These are phyloP conservation scores for Meleagris gallopavo DNA, from an alignment of 2,113 vertebrate species.

Conservation along the genomic window DNA sequence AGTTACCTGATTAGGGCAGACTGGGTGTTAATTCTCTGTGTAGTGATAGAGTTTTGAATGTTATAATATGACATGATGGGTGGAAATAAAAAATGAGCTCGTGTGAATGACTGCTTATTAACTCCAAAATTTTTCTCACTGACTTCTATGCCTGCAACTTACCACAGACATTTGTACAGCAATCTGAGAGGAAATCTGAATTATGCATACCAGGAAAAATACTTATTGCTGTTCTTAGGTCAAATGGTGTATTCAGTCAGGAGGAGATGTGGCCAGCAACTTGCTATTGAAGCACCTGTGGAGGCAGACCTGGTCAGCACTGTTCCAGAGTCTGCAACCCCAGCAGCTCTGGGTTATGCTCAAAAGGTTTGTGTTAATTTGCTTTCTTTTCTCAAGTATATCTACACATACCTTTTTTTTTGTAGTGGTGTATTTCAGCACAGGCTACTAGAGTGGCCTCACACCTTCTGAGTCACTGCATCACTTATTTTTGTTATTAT, in stretches of 20 bases:
- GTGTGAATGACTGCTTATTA: not conserved
- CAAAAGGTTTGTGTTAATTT: slow-evolving; percentile 80
- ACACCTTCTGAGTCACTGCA: not conserved
- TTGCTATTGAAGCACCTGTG: slow-evolving; percentile 93
- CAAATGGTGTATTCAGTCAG: slow-evolving; percentile 99
- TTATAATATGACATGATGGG: not conserved
- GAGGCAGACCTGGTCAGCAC: slow-evolving; percentile 97
- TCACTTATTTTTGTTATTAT: not conserved
- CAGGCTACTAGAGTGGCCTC: not conserved
- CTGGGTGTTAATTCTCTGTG: not conserved
- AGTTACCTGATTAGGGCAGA: not conserved
- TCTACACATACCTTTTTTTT: not conserved
- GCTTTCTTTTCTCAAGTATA: not conserved
- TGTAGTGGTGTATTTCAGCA: not conserved
- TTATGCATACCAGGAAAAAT: not conserved
- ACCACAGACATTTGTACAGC: not conserved
- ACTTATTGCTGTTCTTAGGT: slow-evolving; percentile 76
- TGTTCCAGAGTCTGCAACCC: slow-evolving; percentile 96
- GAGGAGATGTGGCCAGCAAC: slow-evolving; percentile 91
- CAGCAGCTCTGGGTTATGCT: slow-evolving; percentile 95
- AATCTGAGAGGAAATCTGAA: not conserved
- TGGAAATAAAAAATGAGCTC: not conserved
- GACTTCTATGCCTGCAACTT: not conserved
- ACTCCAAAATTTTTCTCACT: not conserved
- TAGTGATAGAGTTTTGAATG: not conserved